A percentile compares a stretch with the other conserved stretches of the same genome.
Conservation (phyloP, 1,140 invertebrate species). For the Nasonia longicornis region DNA sequence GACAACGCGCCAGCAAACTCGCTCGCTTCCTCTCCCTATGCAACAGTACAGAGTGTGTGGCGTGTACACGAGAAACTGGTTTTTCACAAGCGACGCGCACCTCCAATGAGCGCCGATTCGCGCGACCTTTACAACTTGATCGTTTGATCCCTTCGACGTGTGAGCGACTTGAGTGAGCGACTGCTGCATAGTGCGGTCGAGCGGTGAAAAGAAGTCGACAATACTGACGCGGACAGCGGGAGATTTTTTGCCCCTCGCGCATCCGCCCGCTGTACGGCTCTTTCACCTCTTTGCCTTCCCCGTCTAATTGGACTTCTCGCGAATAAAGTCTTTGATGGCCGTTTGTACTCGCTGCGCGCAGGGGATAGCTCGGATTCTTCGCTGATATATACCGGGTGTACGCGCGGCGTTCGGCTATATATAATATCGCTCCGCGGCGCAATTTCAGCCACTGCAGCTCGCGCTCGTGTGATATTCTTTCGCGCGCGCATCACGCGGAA, state of each 20-base stretch:
- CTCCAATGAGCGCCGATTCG: background rate
- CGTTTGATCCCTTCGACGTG: background rate
- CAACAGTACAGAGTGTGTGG: too few species aligned
- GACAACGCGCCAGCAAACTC: background rate
- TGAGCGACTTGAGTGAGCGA: slow-evolving; percentile 28
- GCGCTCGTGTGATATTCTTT: background rate
- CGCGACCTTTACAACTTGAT: background rate
- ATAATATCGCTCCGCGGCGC: too few species aligned
- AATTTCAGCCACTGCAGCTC: background rate
- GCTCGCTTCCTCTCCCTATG: slow-evolving; percentile 1
- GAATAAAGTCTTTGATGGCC: slow-evolving; percentile 41
- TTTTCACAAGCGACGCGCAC: background rate
- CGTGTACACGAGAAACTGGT: background rate
- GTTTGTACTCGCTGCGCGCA: background rate
- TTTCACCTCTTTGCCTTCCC: background rate
- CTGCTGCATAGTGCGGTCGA: background rate
- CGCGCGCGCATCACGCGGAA: background rate
- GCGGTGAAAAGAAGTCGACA: background rate
- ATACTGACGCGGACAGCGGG: background rate
- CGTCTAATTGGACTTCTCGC: slow-evolving; percentile 35
- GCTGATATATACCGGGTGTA: too few species aligned
- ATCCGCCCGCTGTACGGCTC: background rate
- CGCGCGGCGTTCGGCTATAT: too few species aligned
- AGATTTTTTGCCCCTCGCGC: background rate
- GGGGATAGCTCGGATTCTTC: background rate